These are phyloP conservation scores for Acrossocheilus fasciatus DNA, from an alignment of 2,797 vertebrate genomes.

Conservation along the genomic window DNA sequence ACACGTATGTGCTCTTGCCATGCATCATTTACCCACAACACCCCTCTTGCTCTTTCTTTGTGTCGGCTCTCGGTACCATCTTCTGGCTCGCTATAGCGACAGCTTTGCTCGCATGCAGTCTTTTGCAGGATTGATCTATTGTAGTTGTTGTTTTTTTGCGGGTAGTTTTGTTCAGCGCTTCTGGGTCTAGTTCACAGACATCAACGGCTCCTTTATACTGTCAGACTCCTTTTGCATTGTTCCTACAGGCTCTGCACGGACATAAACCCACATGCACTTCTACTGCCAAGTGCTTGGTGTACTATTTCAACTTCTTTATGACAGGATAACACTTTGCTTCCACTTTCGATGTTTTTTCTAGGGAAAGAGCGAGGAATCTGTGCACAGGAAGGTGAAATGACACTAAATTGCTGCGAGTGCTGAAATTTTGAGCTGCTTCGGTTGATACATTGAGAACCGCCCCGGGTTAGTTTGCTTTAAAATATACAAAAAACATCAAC, in stretches of 20 bases:
- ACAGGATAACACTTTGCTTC: slow-evolving; percentile 70
- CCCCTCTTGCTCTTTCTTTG: slow-evolving; percentile 52
- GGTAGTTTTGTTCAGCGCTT: slow-evolving; percentile 15
- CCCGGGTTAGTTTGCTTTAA: slow-evolving; percentile 59
- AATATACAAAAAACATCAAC: slow-evolving; percentile 63
- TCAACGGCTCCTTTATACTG: slow-evolving; percentile 4
- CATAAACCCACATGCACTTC: slow-evolving; percentile 44
- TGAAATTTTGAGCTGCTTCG: slow-evolving; percentile 20
- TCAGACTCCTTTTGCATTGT: slow-evolving; percentile 30
- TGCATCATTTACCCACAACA: slow-evolving; percentile 73
- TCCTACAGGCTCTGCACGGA: slow-evolving; percentile 7
- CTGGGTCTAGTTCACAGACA: slow-evolving; percentile 25
- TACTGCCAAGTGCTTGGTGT: slow-evolving; percentile 68
- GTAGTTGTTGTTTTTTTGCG: slow-evolving; percentile 7
- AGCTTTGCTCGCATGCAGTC: slow-evolving; percentile 5
- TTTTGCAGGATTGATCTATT: slow-evolving; percentile 24
- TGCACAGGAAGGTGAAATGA: background rate
- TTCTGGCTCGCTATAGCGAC: background rate
- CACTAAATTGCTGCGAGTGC: slow-evolving; percentile 32
- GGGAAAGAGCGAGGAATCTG: slow-evolving; percentile 10
- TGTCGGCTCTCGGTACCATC: background rate
- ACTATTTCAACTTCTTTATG: slow-evolving; percentile 69
- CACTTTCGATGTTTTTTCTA: slow-evolving; percentile 55
- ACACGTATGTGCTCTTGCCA: slow-evolving; percentile 70
- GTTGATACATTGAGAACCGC: slow-evolving; percentile 58